Percentiles rank a stretch among this genome's conserved stretches.
phyloP scores from a whole-genome alignment of 2,888 invertebrate genomes.

The Blera fallax region DNA sequence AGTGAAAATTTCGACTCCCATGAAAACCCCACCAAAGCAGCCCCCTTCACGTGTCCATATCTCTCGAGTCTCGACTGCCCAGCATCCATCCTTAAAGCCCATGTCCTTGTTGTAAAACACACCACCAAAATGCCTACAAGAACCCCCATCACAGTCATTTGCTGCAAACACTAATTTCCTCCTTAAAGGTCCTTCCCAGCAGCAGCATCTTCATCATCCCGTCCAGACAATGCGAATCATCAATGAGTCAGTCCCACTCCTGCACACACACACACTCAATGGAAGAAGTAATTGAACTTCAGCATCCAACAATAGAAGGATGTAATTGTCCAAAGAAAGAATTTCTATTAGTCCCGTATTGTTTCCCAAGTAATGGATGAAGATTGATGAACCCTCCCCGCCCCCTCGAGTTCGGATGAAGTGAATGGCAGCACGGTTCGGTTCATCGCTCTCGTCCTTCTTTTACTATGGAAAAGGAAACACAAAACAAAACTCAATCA shows the following conservation, averaged over 20 bases:
- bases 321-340: constrained; percentile 44
- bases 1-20: too few species aligned
- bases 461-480: constrained; percentile 6
- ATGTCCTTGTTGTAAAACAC: too few species aligned
- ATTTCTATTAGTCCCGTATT: constrained; percentile 58
- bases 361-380: constrained; percentile 69
- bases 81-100: too few species aligned
- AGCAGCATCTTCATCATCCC: background rate
- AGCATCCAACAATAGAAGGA: constrained; percentile 16
- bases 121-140: too few species aligned
- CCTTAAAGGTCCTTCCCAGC: too few species aligned
- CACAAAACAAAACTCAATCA: constrained; percentile 62
- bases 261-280: background rate
- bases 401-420: background rate
- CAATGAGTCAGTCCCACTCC: background rate
- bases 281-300: constrained; percentile 35
- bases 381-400: constrained; percentile 63
- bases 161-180: too few species aligned
- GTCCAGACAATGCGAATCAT: constrained; percentile 30
- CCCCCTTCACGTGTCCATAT: too few species aligned
- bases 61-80: too few species aligned
- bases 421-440: constrained; percentile 8
- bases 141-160: too few species aligned
- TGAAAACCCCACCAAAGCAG: too few species aligned
- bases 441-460: constrained; percentile 15